Evolutionary conservation across 2,797 vertebrate species (phyloP).

Genomic region (Lagorchestes hirsutus): DNA sequence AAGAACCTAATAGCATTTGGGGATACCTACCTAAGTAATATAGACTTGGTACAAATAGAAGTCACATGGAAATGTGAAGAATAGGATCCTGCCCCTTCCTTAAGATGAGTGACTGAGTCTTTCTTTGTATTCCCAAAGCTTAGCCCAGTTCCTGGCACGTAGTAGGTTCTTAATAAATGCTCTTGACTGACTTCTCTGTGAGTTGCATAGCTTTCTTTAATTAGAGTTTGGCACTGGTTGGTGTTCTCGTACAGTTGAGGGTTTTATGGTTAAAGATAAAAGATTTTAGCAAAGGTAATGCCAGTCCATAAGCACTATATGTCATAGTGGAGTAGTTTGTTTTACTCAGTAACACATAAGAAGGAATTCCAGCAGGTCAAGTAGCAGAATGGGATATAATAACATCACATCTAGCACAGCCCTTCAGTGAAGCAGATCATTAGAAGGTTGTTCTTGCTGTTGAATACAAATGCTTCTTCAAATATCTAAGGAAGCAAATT

Average conservation of each 20-base stretch:
- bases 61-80: background rate
- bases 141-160: background rate
- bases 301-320: background rate
- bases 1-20: constrained; percentile 1
- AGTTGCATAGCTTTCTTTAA: constrained; percentile 23
- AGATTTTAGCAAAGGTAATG: constrained; percentile 20
- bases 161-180: background rate
- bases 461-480: constrained; percentile 34
- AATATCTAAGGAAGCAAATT: background rate
- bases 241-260: background rate
- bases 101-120: background rate
- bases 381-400: constrained; percentile 13
- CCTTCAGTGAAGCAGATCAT: background rate
- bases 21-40: background rate
- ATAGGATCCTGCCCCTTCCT: background rate
- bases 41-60: background rate
- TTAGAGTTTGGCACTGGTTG: constrained; percentile 42
- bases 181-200: background rate
- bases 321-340: constrained; percentile 9
- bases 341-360: constrained; percentile 4
- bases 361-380: constrained; percentile 11
- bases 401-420: constrained; percentile 8
- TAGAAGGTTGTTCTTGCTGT: constrained; percentile 38
- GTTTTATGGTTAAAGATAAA: constrained; percentile 34
- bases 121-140: background rate